Evolutionary conservation across 2,888 invertebrate genomes (phyloP).

Genomic region (Proisotoma minuta): DNA sequence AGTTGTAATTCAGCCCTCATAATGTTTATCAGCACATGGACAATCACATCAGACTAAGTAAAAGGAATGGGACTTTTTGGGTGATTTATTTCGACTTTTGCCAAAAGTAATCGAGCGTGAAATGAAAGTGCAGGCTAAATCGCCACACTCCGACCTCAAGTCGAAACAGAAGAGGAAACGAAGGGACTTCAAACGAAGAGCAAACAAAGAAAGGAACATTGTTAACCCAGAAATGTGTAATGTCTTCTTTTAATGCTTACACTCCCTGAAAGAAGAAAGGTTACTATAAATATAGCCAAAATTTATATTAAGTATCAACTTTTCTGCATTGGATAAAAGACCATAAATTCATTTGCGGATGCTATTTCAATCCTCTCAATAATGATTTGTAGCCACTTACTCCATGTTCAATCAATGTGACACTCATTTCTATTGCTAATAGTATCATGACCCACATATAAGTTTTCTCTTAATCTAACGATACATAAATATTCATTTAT

Average conservation of each 20-base stretch:
- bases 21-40: conserved; percentile 11
- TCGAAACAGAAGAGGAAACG: not conserved
- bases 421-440: conserved; percentile 5
- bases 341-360: conserved; percentile 14
- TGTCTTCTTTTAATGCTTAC: not conserved
- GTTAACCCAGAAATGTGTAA: not conserved
- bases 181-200: not conserved
- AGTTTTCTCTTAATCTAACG: not conserved
- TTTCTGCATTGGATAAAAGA: not conserved
- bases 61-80: conserved; percentile 4
- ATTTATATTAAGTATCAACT: not conserved
- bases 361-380: conserved; percentile 5
- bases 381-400: conserved; percentile 12
- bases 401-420: conserved; percentile 2
- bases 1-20: not conserved
- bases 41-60: conserved; percentile 2
- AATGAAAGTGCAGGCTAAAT: conserved; percentile 17
- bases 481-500: not conserved
- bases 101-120: conserved; percentile 17
- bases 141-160: conserved; percentile 6
- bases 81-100: conserved; percentile 19
- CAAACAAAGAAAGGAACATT: not conserved
- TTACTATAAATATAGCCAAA: not conserved
- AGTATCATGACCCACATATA: not conserved
- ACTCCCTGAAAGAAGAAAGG: not conserved